Evolutionary conservation across 2,113 vertebrate genomes (phyloP), one percentile per base, ranked within the genome.

Genomic region (Lasiurus borealis): DNA sequence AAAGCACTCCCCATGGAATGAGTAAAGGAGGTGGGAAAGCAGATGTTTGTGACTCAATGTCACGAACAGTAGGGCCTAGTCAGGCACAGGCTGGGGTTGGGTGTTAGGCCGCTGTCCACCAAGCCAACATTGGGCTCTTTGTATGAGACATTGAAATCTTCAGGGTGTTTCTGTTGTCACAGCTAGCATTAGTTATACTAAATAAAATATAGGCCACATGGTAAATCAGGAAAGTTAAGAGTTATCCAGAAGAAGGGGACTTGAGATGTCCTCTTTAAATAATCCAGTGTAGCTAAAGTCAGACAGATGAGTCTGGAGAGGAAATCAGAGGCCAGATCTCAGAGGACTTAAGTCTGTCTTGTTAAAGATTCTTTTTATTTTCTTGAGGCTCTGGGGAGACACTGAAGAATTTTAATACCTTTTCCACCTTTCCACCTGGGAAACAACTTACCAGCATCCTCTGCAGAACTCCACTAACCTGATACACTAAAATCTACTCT

Each of bases 331-430:
- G 94, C 85, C 90, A 90, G 73, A 21, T 88, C 95, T 96, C 92
- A 21, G 78, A 92, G 92, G 92, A 77, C 88, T 82, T 29, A 21
- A 75, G 73, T 92, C 92, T 95, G 96, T 66, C 96, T 96, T 97
- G 88, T 31, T 57, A 71, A 88, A 86, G 78, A 80, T 76, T 66
- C 16, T 44, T 88, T 81, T 94, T 84, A 62, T 88, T 71, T 59
- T 27, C 85, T 90, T 27, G 44, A 80, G 68, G 88, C 95, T 96
- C 95, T 94, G 91, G 95, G 96, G 97, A 97, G 93, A 96, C 85
- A 31, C 68, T 62, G 88, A 97, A 91, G 96, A 97, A 97, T 97
- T 97, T 97, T 97, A 97, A 97, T 97, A 96, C 97, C 50, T 97
- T 97, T 97, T 97, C 96, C 96, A 95, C 92, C 72, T 90, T 96